A percentile compares a stretch with the other conserved stretches of the same genome.
Conservation (phyloP, 2,888 invertebrate genomes). For the Tachina fera region DNA sequence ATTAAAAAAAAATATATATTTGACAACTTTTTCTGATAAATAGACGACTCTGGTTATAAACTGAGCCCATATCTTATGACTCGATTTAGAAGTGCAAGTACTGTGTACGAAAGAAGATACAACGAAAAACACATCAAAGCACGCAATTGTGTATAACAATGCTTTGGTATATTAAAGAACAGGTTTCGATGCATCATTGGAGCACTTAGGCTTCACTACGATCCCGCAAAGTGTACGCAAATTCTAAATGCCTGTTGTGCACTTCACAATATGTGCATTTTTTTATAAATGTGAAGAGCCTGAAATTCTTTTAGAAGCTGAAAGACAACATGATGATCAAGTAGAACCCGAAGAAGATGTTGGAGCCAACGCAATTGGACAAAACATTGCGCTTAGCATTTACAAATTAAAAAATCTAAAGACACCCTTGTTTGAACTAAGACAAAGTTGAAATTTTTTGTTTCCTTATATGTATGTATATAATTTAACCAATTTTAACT, state of each 20-base stretch:
- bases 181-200: too few species aligned
- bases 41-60: slow-evolving; percentile 29
- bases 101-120: not conserved
- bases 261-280: too few species aligned
- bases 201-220: too few species aligned
- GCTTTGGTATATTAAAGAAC: too few species aligned
- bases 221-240: too few species aligned
- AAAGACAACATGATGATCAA: not conserved
- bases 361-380: not conserved
- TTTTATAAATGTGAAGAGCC: too few species aligned
- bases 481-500: too few species aligned
- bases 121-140: slow-evolving; percentile 13
- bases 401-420: not conserved
- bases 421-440: too few species aligned
- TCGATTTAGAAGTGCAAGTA: slow-evolving; percentile 7
- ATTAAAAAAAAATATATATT: not conserved
- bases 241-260: too few species aligned
- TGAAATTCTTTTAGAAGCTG: not conserved
- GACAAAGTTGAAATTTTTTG: too few species aligned
- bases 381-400: not conserved
- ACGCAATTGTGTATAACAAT: too few species aligned
- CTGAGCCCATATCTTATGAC: slow-evolving; percentile 21
- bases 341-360: not conserved
- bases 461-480: too few species aligned
- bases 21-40: not conserved